These are phyloP conservation scores for Lasiommata megera DNA, from an alignment of 2,888 invertebrate genomes.

Conservation along the genomic window DNA sequence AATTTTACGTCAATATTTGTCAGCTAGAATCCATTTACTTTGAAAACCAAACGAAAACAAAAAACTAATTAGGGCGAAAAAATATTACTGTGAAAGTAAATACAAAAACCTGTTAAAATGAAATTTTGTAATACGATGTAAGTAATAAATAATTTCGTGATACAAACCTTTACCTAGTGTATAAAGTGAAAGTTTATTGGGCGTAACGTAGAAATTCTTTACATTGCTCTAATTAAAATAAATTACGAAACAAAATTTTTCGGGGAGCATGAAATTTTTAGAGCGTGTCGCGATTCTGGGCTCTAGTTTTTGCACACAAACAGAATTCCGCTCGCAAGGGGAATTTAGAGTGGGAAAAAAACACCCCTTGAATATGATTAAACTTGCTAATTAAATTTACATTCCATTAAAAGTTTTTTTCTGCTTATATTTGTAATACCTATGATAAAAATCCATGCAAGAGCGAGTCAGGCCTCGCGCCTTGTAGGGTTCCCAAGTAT, in stretches of 20 bases:
- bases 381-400: neutral
- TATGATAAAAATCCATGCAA: too few species aligned
- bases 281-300: slow-evolving; percentile 20
- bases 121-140: neutral
- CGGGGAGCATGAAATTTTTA: slow-evolving; percentile 16
- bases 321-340: neutral
- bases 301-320: slow-evolving; percentile 15
- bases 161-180: neutral
- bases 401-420: neutral
- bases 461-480: too few species aligned
- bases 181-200: slow-evolving; percentile 8
- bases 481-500: too few species aligned
- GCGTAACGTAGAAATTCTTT: slow-evolving; percentile 13
- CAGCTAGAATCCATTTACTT: too few species aligned
- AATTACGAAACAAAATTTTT: slow-evolving; percentile 20
- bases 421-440: too few species aligned
- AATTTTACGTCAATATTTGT: too few species aligned
- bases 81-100: neutral
- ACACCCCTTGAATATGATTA: neutral
- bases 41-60: too few species aligned
- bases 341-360: neutral
- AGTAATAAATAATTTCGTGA: neutral
- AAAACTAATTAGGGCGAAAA: neutral
- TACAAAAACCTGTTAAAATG: neutral
- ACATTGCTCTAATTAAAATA: slow-evolving; percentile 25